phyloP scores from a whole-genome alignment of 2,113 vertebrate species.

The Odocoileus hemionus region DNA sequence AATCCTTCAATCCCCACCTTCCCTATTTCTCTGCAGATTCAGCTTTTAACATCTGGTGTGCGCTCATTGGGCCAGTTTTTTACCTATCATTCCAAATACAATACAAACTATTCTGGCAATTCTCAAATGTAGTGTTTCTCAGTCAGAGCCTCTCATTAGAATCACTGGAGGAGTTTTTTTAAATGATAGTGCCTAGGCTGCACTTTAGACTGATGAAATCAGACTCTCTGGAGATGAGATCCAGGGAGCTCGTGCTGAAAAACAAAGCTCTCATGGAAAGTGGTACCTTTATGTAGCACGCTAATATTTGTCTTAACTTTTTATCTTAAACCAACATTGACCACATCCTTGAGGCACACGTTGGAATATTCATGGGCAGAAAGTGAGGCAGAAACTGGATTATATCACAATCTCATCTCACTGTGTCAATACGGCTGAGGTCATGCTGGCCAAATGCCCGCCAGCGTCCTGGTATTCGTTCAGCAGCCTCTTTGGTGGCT shows the following conservation, averaged over 20 bases:
- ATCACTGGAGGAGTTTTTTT: background rate
- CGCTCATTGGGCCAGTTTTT: background rate
- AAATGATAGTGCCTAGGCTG: background rate
- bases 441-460: conserved; percentile 17
- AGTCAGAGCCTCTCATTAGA: background rate
- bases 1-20: background rate
- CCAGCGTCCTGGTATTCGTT: conserved; percentile 11
- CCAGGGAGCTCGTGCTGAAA: background rate
- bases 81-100: background rate
- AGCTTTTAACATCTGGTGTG: background rate
- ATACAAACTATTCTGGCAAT: background rate
- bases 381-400: conserved; percentile 30
- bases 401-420: background rate
- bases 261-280: conserved; percentile 21
- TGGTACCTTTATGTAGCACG: background rate
- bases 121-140: background rate
- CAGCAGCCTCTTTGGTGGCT: background rate
- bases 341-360: conserved; percentile 39
- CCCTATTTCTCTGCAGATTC: background rate
- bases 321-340: conserved; percentile 68
- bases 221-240: background rate
- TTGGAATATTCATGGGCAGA: conserved; percentile 40
- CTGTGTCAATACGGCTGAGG: conserved; percentile 60
- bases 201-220: background rate
- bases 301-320: conserved; percentile 60